Evolutionary conservation across 1,140 invertebrate genomes (phyloP).

Genomic region (Drosophila bocqueti): DNA sequence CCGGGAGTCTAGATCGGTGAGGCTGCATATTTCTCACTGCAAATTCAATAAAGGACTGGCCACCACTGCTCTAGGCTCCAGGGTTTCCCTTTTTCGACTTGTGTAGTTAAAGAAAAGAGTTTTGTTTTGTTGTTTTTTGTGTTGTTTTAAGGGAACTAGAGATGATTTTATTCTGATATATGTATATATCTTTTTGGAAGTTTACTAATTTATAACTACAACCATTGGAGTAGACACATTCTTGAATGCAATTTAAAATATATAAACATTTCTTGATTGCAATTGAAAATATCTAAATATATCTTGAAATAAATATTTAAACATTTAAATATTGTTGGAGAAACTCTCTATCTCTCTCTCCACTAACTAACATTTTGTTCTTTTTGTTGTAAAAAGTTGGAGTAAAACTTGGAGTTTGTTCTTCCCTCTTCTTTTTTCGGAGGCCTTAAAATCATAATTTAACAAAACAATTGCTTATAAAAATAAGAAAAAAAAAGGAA

Average conservation of each 20-base stretch:
- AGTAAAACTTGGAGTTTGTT: too few species aligned
- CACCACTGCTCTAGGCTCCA: slow-evolving; percentile 2
- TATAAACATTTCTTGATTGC: neutral
- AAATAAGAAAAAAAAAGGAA: slow-evolving; percentile 18
- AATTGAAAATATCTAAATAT: slow-evolving; percentile 8
- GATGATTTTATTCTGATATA: slow-evolving; percentile 13
- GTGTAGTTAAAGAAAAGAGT: neutral
- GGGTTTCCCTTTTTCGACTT: slow-evolving; percentile 1
- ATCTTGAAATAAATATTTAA: slow-evolving; percentile 3
- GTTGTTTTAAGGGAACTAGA: slow-evolving; percentile 1
- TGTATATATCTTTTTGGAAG: slow-evolving; percentile 3
- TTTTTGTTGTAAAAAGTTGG: neutral
- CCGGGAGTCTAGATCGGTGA: slow-evolving; percentile 1
- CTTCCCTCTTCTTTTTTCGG: too few species aligned
- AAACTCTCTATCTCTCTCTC: neutral
- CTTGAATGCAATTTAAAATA: slow-evolving; percentile 17
- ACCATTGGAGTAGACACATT: slow-evolving; percentile 34
- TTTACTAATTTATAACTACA: slow-evolving; percentile 32
- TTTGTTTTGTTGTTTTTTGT: neutral
- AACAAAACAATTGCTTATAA: slow-evolving; percentile 31
- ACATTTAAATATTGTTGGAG: slow-evolving; percentile 10
- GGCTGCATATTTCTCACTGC: neutral
- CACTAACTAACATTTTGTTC: slow-evolving; percentile 10
- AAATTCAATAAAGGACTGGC: too few species aligned
- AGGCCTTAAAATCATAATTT: slow-evolving; percentile 27